A percentile compares a stretch with the other conserved stretches of the same genome.
Evolutionary conservation across 2,888 invertebrate genomes (phyloP).

Genomic region (Hypercompe scribonia): DNA sequence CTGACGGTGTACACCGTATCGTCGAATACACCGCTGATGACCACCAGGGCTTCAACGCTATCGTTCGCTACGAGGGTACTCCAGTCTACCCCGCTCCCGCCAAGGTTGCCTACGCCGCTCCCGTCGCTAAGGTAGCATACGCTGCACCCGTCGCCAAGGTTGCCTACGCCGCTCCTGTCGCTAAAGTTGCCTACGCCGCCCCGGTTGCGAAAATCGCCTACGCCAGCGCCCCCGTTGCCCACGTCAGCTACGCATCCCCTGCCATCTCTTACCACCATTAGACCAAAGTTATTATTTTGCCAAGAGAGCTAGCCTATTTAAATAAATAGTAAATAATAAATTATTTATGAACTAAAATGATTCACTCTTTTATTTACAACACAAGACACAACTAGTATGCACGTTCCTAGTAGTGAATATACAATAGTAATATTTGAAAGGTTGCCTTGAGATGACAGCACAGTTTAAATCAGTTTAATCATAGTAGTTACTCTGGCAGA

Average conservation of each 20-base stretch:
- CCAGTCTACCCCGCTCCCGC: constrained; percentile 60
- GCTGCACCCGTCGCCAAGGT: constrained; percentile 49
- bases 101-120: constrained; percentile 46
- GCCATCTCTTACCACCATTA: constrained; percentile 78
- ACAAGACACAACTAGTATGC: not conserved
- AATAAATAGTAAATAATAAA: constrained; percentile 46
- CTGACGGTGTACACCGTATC: constrained; percentile 79
- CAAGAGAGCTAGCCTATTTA: constrained; percentile 31
- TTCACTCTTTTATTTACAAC: constrained; percentile 1
- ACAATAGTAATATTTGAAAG: not conserved
- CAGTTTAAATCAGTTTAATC: not conserved
- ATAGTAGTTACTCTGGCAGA: not conserved
- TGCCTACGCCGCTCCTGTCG: constrained; percentile 49
- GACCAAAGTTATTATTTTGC: constrained; percentile 20
- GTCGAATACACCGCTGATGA: constrained; percentile 81
- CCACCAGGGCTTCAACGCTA: constrained; percentile 79
- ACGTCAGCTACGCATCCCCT: constrained; percentile 75
- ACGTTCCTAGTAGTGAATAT: not conserved
- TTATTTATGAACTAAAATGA: constrained; percentile 29
- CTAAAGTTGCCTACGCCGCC: constrained; percentile 54
- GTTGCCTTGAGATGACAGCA: not conserved
- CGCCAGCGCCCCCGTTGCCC: constrained; percentile 55
- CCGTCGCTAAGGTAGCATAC: constrained; percentile 41
- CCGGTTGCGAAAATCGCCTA: constrained; percentile 58
- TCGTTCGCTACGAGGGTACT: constrained; percentile 78